These are phyloP conservation scores for Gryon sp. DNA, from an alignment of 1,140 invertebrate species.

Conservation along the genomic window DNA sequence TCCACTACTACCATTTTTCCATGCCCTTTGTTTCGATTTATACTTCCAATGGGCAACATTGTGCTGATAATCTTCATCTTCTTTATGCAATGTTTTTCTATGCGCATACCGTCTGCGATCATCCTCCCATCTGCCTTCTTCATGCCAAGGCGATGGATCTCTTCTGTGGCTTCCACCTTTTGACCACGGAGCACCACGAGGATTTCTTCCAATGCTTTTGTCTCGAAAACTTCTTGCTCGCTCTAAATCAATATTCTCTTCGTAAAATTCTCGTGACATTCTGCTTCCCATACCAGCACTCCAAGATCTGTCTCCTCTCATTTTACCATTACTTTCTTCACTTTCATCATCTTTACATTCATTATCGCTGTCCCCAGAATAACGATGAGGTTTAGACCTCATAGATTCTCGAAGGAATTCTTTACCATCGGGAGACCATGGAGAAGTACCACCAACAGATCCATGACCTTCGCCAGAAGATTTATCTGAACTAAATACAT, in stretches of 20 bases:
- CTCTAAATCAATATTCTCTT: constrained; percentile 44
- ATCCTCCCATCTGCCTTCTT: constrained; percentile 77
- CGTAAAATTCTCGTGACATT: constrained; percentile 36
- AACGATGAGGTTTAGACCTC: constrained; percentile 69
- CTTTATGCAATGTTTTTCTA: constrained; percentile 72
- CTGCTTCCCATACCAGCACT: constrained; percentile 46
- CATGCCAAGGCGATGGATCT: constrained; percentile 73
- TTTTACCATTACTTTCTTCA: constrained; percentile 74
- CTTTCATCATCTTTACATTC: constrained; percentile 78
- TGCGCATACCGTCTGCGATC: constrained; percentile 70
- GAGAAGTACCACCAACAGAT: constrained; percentile 82
- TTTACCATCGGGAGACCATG: constrained; percentile 88
- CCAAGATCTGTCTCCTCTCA: constrained; percentile 64
- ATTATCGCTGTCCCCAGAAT: constrained; percentile 78
- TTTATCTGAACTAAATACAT: constrained; percentile 71
- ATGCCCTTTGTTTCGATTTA: constrained; percentile 69
- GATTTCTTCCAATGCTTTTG: constrained; percentile 53
- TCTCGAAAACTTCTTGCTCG: constrained; percentile 71
- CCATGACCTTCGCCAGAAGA: constrained; percentile 74
- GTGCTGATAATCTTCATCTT: constrained; percentile 75
- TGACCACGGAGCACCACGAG: constrained; percentile 66
- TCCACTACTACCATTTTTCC: constrained; percentile 68
- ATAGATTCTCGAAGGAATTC: constrained; percentile 80
- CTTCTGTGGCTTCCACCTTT: constrained; percentile 67
- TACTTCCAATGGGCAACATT: constrained; percentile 71